phyloP scores from a whole-genome alignment of 1,140 invertebrate genomes.

The Drosophila pseudoananassae region DNA sequence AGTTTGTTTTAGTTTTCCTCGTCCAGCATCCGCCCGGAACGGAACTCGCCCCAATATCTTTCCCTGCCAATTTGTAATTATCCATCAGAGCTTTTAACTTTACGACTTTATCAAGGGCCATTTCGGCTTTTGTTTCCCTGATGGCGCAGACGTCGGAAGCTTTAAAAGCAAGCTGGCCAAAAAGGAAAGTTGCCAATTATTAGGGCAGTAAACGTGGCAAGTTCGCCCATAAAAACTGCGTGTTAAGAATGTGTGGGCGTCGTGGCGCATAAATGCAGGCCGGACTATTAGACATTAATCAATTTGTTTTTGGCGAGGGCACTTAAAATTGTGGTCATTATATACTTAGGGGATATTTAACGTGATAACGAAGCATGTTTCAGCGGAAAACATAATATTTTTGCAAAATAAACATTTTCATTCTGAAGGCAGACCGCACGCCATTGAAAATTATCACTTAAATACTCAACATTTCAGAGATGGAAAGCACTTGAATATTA shows the following conservation, averaged over 20 bases:
- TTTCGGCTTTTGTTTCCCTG: constrained; percentile 24
- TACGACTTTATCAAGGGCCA: constrained; percentile 69
- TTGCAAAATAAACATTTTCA: too few species aligned
- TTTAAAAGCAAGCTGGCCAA: constrained; percentile 33
- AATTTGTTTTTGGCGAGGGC: neutral
- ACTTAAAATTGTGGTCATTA: neutral
- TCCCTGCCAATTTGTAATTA: constrained; percentile 59
- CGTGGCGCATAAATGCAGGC: neutral
- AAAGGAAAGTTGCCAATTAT: constrained; percentile 56
- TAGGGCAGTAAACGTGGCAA: constrained; percentile 44
- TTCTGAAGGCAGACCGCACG: too few species aligned
- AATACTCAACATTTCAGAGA: neutral
- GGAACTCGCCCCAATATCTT: constrained; percentile 7
- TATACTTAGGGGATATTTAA: neutral
- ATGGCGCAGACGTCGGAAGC: neutral
- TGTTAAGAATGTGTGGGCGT: constrained; percentile 6
- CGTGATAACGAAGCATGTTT: neutral
- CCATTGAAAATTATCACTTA: too few species aligned
- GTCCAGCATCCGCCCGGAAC: neutral
- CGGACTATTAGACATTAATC: constrained; percentile 9
- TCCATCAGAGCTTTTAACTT: constrained; percentile 58
- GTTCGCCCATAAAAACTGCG: constrained; percentile 40
- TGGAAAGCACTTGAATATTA: neutral
- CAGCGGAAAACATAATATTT: too few species aligned
- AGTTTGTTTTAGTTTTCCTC: constrained; percentile 61